Conservation (phyloP, 1,140 invertebrate genomes). For the Sesamia nonagrioides region DNA sequence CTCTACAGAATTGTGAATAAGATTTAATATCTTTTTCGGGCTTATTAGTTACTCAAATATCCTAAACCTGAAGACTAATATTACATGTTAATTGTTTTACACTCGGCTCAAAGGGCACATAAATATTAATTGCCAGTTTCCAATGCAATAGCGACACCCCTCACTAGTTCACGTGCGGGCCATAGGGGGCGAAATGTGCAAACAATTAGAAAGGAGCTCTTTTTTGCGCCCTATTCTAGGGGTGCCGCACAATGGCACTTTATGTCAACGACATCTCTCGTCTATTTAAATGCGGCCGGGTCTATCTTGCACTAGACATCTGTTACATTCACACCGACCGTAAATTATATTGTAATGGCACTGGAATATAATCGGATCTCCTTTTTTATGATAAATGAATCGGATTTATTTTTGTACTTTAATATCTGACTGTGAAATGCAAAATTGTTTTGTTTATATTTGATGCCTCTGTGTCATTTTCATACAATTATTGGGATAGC, state of each 20-base stretch:
- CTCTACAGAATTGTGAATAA: too few relatives aligned
- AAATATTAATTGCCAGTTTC: constrained; percentile 36
- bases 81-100: not conserved
- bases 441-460: not conserved
- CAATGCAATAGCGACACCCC: constrained; percentile 49
- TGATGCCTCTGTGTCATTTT: not conserved
- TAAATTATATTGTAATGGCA: constrained; percentile 62
- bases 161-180: constrained; percentile 49
- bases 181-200: constrained; percentile 77
- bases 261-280: constrained; percentile 72
- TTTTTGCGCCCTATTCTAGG: constrained; percentile 70
- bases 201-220: constrained; percentile 82
- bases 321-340: constrained; percentile 71
- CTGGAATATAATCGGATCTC: constrained; percentile 31
- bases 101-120: constrained; percentile 8
- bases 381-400: constrained; percentile 35
- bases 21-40: too few relatives aligned
- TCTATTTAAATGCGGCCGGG: constrained; percentile 69
- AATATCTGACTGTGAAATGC: not conserved
- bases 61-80: not conserved
- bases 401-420: constrained; percentile 29
- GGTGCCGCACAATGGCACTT: constrained; percentile 76
- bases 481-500: not conserved
- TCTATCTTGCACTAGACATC: constrained; percentile 75
- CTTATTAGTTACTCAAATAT: not conserved